Evolutionary conservation across 2,113 vertebrate species (phyloP).

Genomic region (Percina caprodes): DNA sequence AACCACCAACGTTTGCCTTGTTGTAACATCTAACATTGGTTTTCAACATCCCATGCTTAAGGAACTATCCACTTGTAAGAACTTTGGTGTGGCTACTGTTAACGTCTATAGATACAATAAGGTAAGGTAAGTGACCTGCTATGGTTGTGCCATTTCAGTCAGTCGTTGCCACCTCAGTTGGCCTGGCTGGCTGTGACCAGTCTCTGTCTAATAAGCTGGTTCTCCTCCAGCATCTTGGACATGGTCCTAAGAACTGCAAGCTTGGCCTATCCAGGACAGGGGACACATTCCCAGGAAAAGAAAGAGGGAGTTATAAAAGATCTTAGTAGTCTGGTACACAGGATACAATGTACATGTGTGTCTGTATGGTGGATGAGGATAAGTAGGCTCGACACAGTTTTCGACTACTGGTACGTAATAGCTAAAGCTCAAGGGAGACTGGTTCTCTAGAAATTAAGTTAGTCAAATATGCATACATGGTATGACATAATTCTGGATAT

Average conservation of each 20-base stretch:
- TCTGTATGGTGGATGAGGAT: neutral
- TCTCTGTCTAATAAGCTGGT: conserved; percentile 85
- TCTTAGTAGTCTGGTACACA: neutral
- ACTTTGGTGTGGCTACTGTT: neutral
- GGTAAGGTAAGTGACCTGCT: neutral
- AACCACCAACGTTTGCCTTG: neutral
- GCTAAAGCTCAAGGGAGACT: neutral
- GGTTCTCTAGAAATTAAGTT: neutral
- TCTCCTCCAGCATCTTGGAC: conserved; percentile 91
- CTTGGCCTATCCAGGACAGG: conserved; percentile 71
- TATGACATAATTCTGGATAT: neutral
- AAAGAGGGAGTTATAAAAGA: neutral
- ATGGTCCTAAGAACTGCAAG: conserved; percentile 86
- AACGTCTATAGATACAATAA: neutral
- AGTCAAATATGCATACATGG: neutral
- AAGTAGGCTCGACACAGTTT: neutral
- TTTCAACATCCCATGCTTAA: neutral
- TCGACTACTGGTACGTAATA: neutral
- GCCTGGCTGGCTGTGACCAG: conserved; percentile 73
- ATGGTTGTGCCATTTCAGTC: neutral
- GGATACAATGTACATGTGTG: neutral
- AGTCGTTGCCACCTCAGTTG: conserved; percentile 4
- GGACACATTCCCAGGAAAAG: conserved; percentile 6
- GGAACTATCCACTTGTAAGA: neutral
- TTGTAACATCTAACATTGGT: conserved; percentile 9